Base-by-base conservation (phyloP, 2,113 vertebrate genomes). In the Halcyon malimbica region DNA sequence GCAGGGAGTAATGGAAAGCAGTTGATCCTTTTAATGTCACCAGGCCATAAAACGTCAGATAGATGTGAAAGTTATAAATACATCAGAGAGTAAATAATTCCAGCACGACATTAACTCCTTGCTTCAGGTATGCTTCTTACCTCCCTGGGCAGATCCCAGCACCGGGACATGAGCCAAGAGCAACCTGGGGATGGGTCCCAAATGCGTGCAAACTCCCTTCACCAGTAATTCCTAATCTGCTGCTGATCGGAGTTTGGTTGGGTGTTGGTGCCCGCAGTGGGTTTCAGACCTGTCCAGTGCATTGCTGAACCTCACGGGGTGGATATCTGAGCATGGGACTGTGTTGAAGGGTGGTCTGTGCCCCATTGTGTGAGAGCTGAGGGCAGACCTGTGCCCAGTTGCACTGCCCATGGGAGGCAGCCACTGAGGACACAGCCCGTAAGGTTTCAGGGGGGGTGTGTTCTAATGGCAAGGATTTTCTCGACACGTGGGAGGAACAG, bases 1-100 rank as follows among this genome's bases (percentile, higher is more conserved):
- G 59, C 76, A 26, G 4, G 53, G 76, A 86, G 51, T 86, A 92
- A 96, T 81, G 83, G 90, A 90, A 96, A 95, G 87, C 88, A 77
- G 90, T 93, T 90, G 73, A 60, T 80, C 73, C 76, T 78, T 64
- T 64, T 86, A 94, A 90, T 53, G 70, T 62, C 63, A 54, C 77
- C 71, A 78, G 57, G 64, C 42, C 76, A n/a, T 92, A 93, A 94
- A 92, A 93, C 89, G 73, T 84, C 88, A 96, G 83, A 90, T 64
- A 89, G 77, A 96, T 87, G 68, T 87, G 78, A 89, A 97, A 93
- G 90, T 87, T 89, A 87, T 74, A 92, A 94, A 96, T 94, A 94
- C 69, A 95, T 76, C 77, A 68, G 53, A 59, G 51, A 87, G n/a
- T 48, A 94, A 91, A 78, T 74, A 80, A 70, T 80, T 68, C 60